Conservation (phyloP, 2,113 vertebrate species). For the Pomatostomus ruficeps region DNA sequence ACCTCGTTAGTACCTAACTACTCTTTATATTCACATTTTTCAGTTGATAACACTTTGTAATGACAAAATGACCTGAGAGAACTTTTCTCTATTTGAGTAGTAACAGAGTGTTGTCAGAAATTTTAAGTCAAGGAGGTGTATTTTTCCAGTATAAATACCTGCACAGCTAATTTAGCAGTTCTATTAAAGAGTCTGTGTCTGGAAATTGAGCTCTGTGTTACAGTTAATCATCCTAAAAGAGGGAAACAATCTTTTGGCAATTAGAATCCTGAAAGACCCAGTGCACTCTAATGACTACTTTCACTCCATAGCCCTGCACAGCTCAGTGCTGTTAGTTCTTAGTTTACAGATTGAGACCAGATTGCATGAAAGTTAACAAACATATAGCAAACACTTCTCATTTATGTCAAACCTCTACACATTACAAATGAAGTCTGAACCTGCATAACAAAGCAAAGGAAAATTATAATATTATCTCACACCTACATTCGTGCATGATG, state of each 20-base stretch:
- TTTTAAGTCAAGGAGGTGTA: not conserved
- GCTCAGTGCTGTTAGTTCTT: not conserved
- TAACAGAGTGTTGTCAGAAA: not conserved
- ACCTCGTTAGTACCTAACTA: not conserved
- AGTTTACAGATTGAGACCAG: not conserved
- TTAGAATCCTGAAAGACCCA: not conserved
- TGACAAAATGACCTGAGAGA: not conserved
- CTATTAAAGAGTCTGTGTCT: not conserved
- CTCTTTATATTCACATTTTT: not conserved
- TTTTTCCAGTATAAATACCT: not conserved
- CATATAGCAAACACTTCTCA: not conserved
- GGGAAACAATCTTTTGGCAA: slow-evolving; percentile 5
- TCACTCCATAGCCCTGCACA: not conserved
- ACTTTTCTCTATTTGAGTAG: not conserved
- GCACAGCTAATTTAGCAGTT: not conserved
- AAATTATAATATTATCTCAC: not conserved
- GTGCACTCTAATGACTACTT: not conserved
- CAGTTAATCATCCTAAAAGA: slow-evolving; percentile 3
- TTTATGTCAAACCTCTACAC: not conserved
- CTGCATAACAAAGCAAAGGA: not conserved
- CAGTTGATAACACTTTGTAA: not conserved
- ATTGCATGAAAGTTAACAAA: not conserved
- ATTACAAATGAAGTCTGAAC: not conserved
- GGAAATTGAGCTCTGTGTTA: slow-evolving; percentile 5
- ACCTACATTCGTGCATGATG: not conserved